Evolutionary conservation across 2,888 invertebrate genomes (phyloP).

Genomic region (Seladonia tumulorum): DNA sequence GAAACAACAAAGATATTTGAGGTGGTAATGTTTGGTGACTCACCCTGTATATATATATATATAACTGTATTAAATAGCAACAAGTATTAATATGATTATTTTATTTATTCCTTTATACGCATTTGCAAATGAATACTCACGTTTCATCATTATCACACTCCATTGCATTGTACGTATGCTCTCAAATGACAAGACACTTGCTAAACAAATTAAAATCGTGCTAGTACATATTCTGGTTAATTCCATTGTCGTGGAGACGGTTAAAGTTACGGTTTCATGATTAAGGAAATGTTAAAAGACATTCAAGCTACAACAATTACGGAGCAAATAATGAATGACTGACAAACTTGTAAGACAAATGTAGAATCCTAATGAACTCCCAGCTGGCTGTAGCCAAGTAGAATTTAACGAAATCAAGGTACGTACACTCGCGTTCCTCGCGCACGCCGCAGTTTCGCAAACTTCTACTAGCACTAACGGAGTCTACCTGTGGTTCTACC

Average conservation of each 20-base stretch:
- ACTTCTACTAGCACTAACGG: slow-evolving; percentile 18
- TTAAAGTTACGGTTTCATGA: not conserved
- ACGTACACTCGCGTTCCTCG: not conserved
- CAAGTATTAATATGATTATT: not conserved
- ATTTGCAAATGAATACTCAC: not conserved
- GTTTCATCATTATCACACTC: not conserved
- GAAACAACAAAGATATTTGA: too few relatives aligned
- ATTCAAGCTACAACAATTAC: not conserved
- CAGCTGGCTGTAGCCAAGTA: not conserved
- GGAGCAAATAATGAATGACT: not conserved
- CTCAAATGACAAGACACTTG: not conserved
- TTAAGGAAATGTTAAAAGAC: not conserved
- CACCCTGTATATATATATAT: too few relatives aligned
- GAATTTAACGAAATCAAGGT: slow-evolving; percentile 14
- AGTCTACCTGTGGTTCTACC: slow-evolving; percentile 24
- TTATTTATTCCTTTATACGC: not conserved
- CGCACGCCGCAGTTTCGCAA: slow-evolving; percentile 18
- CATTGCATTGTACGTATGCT: not conserved
- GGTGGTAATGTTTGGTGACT: too few relatives aligned
- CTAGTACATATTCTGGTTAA: not conserved
- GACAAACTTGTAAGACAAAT: not conserved
- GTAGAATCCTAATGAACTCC: not conserved
- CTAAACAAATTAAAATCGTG: not conserved
- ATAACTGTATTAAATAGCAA: too few relatives aligned
- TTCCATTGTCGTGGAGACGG: not conserved